Base-by-base conservation (phyloP, 2,797 vertebrate species). In the Clamator glandarius region DNA sequence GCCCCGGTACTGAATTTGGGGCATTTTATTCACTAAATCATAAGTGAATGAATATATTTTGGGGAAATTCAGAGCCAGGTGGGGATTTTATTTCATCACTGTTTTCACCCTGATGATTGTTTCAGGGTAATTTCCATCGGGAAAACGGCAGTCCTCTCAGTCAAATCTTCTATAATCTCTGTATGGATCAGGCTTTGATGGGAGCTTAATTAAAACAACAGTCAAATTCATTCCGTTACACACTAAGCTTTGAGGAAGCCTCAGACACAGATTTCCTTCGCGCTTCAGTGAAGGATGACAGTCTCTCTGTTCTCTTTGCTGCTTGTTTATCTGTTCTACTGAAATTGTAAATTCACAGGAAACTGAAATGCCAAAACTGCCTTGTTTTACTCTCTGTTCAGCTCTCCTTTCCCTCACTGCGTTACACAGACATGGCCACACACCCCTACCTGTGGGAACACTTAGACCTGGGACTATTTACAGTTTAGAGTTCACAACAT, bases 201-300 rank as follows among this genome's bases (percentile, higher is more conserved):
- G 70, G 52, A 92, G 75, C 66, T 93, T 91, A 93, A 93, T 91
- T 91, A 89, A 91, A 94, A 61, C 78, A 74, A 51, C 84, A 87
- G 74, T 70, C 82, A 70, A 91, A 66, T 61, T 79, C 77, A 20
- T 80, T 85, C 81, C 39, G 51, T 42, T 84, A 19, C 36, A 63
- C 35, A 39, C 26, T 1, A 54, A 88, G 79, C 61, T 74, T 69
- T 21, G 21, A 67, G 55, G 74, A 68, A 93, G 82, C 74, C 66
- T 87, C 82, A 87, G 85, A 67, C 50, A 67, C 51, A 64, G 54
- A 73, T 80, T 89, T 80, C 44, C 76, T 86, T 57, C 12, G 2
- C 1, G 78, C 73, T 89, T 62, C 90, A 70, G 52, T 77, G 88
- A 87, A 91, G 70, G 78, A 33, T 78, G 91, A 81, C 82, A 81